Evolutionary conservation across 53 echinoderm and acorn worm species (phyloP).

Genomic region (Antedon mediterranea): DNA sequence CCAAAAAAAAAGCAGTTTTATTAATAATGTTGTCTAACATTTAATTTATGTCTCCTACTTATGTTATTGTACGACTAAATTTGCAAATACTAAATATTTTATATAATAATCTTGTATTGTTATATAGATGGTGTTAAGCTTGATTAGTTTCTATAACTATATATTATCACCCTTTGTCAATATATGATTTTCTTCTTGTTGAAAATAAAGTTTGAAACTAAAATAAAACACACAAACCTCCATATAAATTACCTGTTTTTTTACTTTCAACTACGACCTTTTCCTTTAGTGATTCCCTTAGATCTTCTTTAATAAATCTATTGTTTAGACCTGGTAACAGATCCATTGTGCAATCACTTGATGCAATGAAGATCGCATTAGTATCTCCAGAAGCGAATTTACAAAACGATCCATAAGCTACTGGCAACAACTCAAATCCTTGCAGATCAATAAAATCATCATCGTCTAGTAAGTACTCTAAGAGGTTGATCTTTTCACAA

Average conservation of each 20-base stretch:
- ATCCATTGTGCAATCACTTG: slow-evolving; percentile 5
- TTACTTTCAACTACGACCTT: not conserved
- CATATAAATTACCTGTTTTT: not conserved
- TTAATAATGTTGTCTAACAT: no score
- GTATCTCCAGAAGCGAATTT: not conserved
- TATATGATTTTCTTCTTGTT: not conserved
- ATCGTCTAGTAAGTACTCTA: slow-evolving; percentile 24
- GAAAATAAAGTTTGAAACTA: no score
- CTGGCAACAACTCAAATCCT: slow-evolving; percentile 20
- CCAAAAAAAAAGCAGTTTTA: no score
- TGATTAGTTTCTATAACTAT: not conserved
- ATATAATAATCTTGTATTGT: no score
- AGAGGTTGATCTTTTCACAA: slow-evolving; percentile 17
- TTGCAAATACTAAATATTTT: not conserved
- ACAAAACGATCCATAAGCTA: slow-evolving; percentile 21
- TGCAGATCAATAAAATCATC: slow-evolving; percentile 13
- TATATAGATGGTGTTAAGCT: no score
- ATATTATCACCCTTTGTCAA: not conserved
- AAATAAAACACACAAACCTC: not conserved
- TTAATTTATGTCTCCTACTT: no score
- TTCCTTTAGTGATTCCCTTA: not conserved
- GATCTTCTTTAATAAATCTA: slow-evolving; percentile 14
- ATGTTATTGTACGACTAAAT: slow-evolving; percentile 5
- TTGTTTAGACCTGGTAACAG: slow-evolving; percentile 20
- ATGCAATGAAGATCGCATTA: slow-evolving; percentile 4